Conservation (phyloP, 2,888 invertebrate genomes). For the Amblyjoppa fuscipennis region DNA sequence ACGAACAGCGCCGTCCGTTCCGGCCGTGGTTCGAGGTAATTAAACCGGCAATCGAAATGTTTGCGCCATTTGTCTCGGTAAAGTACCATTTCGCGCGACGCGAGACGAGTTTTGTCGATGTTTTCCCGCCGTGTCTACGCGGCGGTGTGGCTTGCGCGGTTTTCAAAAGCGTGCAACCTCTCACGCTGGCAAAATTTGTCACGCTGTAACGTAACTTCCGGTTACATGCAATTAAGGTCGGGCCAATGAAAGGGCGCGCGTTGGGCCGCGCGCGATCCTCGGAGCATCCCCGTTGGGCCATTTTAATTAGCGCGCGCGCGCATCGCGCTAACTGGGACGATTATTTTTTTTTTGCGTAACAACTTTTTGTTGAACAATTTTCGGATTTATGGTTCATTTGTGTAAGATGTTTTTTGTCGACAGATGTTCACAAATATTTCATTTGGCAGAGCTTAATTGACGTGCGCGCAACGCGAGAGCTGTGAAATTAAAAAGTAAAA, state of each 20-base stretch:
- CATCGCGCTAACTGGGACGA: too few relatives aligned
- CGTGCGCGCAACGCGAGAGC: not conserved
- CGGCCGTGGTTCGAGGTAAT: slow-evolving; percentile 57
- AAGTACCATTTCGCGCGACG: slow-evolving; percentile 32
- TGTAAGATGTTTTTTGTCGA: too few relatives aligned
- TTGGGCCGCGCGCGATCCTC: not conserved
- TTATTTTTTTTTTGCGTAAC: too few relatives aligned
- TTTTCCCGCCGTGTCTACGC: not conserved
- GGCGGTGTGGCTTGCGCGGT: not conserved
- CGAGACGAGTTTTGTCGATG: slow-evolving; percentile 10
- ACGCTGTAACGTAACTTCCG: not conserved
- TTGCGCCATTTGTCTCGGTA: slow-evolving; percentile 35
- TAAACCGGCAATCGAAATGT: slow-evolving; percentile 54
- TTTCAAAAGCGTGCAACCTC: not conserved
- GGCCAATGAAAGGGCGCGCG: not conserved
- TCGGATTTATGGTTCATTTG: too few relatives aligned
- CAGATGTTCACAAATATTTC: too few relatives aligned
- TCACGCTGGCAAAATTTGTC: not conserved
- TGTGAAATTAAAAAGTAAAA: not conserved
- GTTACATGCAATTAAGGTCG: not conserved
- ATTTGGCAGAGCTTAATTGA: not conserved
- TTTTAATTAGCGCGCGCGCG: too few relatives aligned
- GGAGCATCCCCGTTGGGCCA: not conserved
- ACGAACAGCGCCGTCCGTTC: slow-evolving; percentile 38
- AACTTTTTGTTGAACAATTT: too few relatives aligned